A percentile compares a stretch with the other conserved stretches of the same genome.
Evolutionary conservation across 23 tunicate genomes (phyloP).

Genomic region (Phallusia fumigata): DNA sequence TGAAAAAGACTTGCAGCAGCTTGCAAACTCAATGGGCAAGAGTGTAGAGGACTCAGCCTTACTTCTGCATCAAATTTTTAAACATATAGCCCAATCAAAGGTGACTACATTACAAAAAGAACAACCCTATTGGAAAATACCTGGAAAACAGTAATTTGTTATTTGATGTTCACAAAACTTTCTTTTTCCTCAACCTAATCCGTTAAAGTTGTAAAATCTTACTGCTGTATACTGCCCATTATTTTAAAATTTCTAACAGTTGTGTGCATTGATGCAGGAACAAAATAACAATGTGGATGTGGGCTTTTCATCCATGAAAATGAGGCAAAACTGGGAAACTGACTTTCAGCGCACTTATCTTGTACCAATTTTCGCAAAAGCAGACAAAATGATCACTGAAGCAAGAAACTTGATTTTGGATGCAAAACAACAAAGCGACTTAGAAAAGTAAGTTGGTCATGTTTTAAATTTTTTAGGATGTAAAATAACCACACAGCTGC

Average conservation of each 20-base stretch:
- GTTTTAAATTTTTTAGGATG: too few relatives aligned
- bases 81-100: background rate
- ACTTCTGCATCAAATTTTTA: constrained; percentile 32
- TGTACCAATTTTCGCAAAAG: constrained; percentile 26
- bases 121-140: too few relatives aligned
- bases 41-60: constrained; percentile 38
- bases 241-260: too few relatives aligned
- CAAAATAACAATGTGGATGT: too few relatives aligned
- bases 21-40: constrained; percentile 33
- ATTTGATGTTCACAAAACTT: too few relatives aligned
- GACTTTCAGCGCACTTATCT: constrained; percentile 30
- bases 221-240: too few relatives aligned
- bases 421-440: constrained; percentile 17
- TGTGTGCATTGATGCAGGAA: too few relatives aligned
- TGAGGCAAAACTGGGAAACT: constrained; percentile 55
- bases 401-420: constrained; percentile 18
- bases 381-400: constrained; percentile 38
- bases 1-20: constrained; percentile 16
- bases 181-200: too few relatives aligned
- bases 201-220: too few relatives aligned
- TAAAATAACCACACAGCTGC: too few relatives aligned
- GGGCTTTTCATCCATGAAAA: constrained; percentile 12
- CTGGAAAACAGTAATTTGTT: too few relatives aligned
- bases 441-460: constrained; percentile 43
- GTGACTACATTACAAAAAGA: too few relatives aligned